phyloP scores from a whole-genome alignment of 2,888 invertebrate genomes.

The Spilarctia lutea region DNA sequence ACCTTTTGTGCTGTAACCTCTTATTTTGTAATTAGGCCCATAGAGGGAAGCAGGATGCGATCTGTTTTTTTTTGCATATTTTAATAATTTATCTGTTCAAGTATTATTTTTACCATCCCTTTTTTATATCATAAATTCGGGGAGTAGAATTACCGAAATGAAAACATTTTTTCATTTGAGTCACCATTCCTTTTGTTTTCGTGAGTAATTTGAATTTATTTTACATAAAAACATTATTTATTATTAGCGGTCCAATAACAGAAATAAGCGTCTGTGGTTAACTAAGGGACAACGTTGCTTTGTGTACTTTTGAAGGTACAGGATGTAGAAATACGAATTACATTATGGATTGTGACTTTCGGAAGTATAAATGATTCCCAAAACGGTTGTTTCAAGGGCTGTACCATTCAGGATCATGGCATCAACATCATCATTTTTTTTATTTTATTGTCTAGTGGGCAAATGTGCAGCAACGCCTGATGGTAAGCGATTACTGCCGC shows the following conservation, averaged over 20 bases:
- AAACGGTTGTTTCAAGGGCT: background rate
- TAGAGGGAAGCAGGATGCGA: constrained; percentile 75
- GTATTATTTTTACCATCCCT: constrained; percentile 7
- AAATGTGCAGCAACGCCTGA: too few relatives aligned
- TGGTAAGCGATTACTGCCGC: too few relatives aligned
- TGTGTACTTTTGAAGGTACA: background rate
- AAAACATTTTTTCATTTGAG: background rate
- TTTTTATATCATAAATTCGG: background rate
- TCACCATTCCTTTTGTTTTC: too few relatives aligned
- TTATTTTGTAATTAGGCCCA: constrained; percentile 76
- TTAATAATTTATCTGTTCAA: constrained; percentile 43
- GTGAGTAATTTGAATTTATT: background rate
- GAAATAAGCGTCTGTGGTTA: background rate
- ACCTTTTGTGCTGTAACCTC: constrained; percentile 68
- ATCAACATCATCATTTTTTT: background rate
- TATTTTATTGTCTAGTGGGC: too few relatives aligned
- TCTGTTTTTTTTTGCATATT: constrained; percentile 59
- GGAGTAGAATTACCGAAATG: background rate
- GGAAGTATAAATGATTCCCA: too few relatives aligned
- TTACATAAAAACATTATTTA: too few relatives aligned
- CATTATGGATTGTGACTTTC: background rate
- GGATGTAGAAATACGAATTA: background rate
- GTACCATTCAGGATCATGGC: background rate
- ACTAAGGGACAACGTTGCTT: background rate
- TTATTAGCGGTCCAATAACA: background rate